Evolutionary conservation across 2,113 vertebrate genomes (phyloP), one percentile per base, ranked within the genome.

Genomic region (Carettochelys insculpta): DNA sequence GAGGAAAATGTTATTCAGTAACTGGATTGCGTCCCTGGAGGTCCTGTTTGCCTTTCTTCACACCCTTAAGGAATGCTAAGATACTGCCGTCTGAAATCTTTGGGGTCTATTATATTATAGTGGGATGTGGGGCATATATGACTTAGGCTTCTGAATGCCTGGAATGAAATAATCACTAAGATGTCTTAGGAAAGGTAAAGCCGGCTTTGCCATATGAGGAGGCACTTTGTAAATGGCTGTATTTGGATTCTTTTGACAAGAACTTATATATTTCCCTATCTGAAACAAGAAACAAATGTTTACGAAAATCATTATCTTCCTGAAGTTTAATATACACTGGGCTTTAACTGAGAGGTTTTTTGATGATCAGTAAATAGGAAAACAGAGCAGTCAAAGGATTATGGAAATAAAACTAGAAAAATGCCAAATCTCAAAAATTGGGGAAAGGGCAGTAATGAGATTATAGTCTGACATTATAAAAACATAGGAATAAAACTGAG

Each of bases 401-500:
- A 90, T 75, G 68, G 53, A 45, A 83, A 43, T 90, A n/a, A 77
- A 65, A 65, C 1, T 4, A 71, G 41, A 38, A 65, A 90, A 77
- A 61, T 89, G 48, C 1, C 92, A 52, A 84, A 86, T 86, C 16
- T 6, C 4, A 13, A 3, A 85, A 83, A 76, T 34, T 25, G 20
- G 78, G 80, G 82, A 84, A 91, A 92, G 47, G 82, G 58, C 88
- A 91, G 54, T 77, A 82, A 90, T 89, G 80, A 85, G 6, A 31
- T 91, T 90, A 85, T 95, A 85, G 80, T 87, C 68, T 92, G 83
- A 93, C 75, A 87, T 93, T 13, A 3, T 91, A 93, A 95, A 95
- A 95, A 90, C 86, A 52, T 88, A 90, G 93, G 91, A 92, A 68
- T 58, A 96, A 94, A 95, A 95, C 3, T 87, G 91, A 95, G 82